Conservation (phyloP, 2,113 vertebrate species). For the Marmota monax region DNA sequence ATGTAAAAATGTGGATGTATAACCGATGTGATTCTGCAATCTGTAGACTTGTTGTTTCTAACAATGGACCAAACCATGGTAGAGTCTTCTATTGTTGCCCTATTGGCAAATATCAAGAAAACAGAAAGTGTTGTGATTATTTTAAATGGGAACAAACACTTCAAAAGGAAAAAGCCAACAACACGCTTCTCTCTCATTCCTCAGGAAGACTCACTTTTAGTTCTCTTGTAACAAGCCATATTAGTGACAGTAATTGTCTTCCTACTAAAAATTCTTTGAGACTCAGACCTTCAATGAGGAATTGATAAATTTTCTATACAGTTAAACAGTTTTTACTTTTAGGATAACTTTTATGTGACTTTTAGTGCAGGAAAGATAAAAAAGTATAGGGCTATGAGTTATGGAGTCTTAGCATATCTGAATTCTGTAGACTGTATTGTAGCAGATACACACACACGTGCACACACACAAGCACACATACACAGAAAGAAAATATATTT, state of each 20-base stretch:
- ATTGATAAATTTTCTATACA: constrained; percentile 68
- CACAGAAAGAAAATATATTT: constrained; percentile 3
- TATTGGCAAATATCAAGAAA: constrained; percentile 84
- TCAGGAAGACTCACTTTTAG: constrained; percentile 57
- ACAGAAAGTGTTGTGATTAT: constrained; percentile 90
- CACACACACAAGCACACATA: neutral
- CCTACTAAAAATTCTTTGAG: constrained; percentile 76
- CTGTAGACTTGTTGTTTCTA: constrained; percentile 90
- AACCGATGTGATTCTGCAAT: too few species aligned
- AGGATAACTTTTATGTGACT: neutral
- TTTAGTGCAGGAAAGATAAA: constrained; percentile 27
- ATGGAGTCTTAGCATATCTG: neutral
- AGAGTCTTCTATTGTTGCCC: constrained; percentile 94
- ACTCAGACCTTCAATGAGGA: constrained; percentile 90
- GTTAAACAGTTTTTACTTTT: neutral
- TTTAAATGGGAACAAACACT: constrained; percentile 95
- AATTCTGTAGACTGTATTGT: neutral
- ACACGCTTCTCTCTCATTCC: constrained; percentile 46
- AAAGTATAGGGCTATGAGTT: neutral
- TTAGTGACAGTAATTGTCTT: constrained; percentile 75
- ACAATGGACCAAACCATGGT: constrained; percentile 94
- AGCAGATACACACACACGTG: neutral
- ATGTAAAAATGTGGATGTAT: too few species aligned
- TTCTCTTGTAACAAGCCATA: constrained; percentile 43
- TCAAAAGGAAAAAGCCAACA: constrained; percentile 83